Base-by-base conservation (phyloP, 2,113 vertebrate genomes). In the Notarius lentiginosus region DNA sequence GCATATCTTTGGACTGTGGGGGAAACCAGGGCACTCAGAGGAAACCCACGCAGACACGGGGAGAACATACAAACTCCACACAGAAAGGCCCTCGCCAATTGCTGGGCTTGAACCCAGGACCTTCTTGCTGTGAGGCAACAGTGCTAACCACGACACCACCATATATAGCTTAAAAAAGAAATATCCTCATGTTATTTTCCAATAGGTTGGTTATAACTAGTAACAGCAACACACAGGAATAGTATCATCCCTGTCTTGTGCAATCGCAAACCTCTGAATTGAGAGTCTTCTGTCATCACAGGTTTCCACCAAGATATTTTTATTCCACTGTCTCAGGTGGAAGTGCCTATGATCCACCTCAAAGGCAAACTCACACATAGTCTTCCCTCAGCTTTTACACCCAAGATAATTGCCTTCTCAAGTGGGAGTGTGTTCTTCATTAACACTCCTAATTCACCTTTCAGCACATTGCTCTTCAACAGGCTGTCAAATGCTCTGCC, bases 381-480 rank as follows among this genome's bases (percentile, higher is more conserved):
- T 76, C 88, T 70, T 91, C 91, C 89, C 88, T 92, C 91, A 85
- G 86, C 86, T 73, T 94, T 94, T 92, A 92, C 92, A 92, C 93
- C 90, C 84, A 47, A 90, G 91, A 93, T 93, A 95, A 94, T 93
- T 94, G 92, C 92, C 89, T 93, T 91, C 86, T 93, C 90, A 81
- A 92, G 91, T 92, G 87, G 88, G 90, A 93, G 92, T 90, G 93
- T 92, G 91, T 91, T 93, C 90, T 94, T 94, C 93, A 95, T 95
- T 95, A 95, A 92, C 95, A 92, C 92, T 87, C 91, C 91, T 94
- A 94, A 94, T 93, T 85, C 91, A 93, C 93, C 93, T 93, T 92
- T 94, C 92, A 93, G 91, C 92, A 92, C 92, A 91, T 93, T 89
- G 82, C 86, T 89, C 90, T 82, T 89, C 90, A 92, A 92, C 92